Base-by-base conservation (phyloP, 2,797 vertebrate genomes). In the Myripristis murdjan region DNA sequence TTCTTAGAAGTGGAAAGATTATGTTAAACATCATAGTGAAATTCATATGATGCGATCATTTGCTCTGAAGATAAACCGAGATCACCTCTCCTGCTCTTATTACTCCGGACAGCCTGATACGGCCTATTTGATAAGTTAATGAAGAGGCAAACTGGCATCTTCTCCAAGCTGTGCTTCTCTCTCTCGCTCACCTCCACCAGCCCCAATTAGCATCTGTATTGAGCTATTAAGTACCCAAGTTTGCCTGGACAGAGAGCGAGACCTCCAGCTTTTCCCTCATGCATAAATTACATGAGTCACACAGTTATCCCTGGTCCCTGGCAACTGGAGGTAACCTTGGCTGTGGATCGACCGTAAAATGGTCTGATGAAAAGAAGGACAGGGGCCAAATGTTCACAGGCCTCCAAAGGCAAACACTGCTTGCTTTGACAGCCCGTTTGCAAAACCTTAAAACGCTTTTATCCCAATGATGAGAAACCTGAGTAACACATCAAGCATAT, bases 311-410 rank as follows among this genome's bases (percentile, higher is more conserved):
- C 59, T 56, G 28, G 70, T 80, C 81, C 79, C 81, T 77, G 83
- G 82, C 74, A 89, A 84, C 87, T 61, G 37, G 53, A 64, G 66
- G 86, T 89, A 85, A 83, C 85, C 77, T 75, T 87, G 82, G 79
- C 65, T 69, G 49, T 84, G 77, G 73, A 73, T 77, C 58, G 84
- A 61, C 66, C 66, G 65, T 84, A 55, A 84, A 88, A 85, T 73
- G 47, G 75, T 70, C 60, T 23, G 52, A 61, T 63, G 65, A 79
- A 88, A 84, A 80, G 47, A 72, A 59, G 64, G 74, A 47, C 66
- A 73, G 61, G 28, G 47, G 73, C 54, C 73, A 89, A 59, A 79
- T 71, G 79, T 85, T 77, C 75, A 73, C 76, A 57, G 64, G 81
- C 61, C 58, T 75, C 68, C 7, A 16, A 44, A 72, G 55, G 62